These are phyloP conservation scores for Nomada goodeniana DNA, from an alignment of 2,888 invertebrate species.

Conservation along the genomic window DNA sequence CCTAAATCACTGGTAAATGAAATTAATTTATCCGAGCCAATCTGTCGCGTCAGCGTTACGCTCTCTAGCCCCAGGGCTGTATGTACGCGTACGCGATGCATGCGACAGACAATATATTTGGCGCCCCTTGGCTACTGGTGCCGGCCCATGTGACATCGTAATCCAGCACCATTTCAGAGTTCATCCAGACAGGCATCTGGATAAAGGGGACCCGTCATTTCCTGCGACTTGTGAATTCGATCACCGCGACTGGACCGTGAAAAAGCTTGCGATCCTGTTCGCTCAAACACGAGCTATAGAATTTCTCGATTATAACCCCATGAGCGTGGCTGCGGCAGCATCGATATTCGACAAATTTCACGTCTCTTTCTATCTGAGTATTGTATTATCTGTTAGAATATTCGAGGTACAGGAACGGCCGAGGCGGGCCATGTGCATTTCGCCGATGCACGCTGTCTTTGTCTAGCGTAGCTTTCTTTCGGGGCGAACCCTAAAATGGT, in stretches of 20 bases:
- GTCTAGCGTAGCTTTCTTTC: no score
- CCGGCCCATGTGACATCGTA: constrained; percentile 67
- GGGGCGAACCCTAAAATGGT: no score
- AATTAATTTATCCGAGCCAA: constrained; percentile 78
- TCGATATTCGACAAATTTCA: not conserved
- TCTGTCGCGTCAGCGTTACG: constrained; percentile 75
- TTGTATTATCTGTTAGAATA: no score
- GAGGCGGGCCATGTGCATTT: no score
- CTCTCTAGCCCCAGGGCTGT: constrained; percentile 66
- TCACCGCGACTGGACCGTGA: constrained; percentile 65
- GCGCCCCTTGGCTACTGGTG: constrained; percentile 55
- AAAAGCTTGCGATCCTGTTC: constrained; percentile 45
- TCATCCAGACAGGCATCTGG: constrained; percentile 67
- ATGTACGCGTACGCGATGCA: constrained; percentile 72
- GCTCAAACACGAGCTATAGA: not conserved
- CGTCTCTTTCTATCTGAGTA: not conserved
- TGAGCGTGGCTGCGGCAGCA: no score
- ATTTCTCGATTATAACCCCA: not conserved
- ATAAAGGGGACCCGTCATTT: constrained; percentile 70
- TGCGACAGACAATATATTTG: constrained; percentile 77
- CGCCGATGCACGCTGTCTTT: no score
- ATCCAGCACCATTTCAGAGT: constrained; percentile 68
- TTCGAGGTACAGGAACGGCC: no score
- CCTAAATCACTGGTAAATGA: constrained; percentile 77
- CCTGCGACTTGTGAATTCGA: constrained; percentile 68